Conservation (phyloP, 2,113 vertebrate species). For the Eulacestoma nigropectus region DNA sequence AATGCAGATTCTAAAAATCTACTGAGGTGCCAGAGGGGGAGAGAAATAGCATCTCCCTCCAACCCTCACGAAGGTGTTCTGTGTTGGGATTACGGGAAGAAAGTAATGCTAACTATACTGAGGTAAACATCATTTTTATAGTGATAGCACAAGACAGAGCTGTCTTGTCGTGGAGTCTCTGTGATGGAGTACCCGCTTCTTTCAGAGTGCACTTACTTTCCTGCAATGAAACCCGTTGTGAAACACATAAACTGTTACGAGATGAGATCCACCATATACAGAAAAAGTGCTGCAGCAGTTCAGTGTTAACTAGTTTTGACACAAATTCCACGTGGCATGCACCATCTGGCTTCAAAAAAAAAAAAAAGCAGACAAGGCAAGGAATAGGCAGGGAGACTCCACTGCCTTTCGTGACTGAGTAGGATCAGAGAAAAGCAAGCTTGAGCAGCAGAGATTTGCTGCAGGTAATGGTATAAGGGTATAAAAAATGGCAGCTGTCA, state of each 20-base stretch:
- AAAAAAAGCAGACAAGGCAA: neutral
- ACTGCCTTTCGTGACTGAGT: conserved; percentile 19
- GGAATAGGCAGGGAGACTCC: neutral
- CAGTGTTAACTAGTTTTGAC: conserved; percentile 50
- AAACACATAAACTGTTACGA: neutral
- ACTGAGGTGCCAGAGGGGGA: neutral
- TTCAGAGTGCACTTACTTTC: neutral
- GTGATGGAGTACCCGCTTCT: neutral
- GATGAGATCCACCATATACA: neutral
- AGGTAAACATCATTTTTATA: neutral
- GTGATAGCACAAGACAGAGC: neutral
- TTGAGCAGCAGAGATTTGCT: conserved; percentile 52
- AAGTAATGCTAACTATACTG: neutral
- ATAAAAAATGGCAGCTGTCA: conserved; percentile 58
- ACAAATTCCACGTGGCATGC: conserved; percentile 50
- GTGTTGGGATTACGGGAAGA: neutral
- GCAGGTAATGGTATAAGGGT: conserved; percentile 52
- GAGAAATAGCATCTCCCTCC: neutral
- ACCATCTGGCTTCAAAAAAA: conserved; percentile 54
- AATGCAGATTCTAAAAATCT: neutral
- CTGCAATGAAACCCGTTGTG: conserved; percentile 12
- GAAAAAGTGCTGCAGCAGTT: neutral
- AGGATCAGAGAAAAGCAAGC: conserved; percentile 52
- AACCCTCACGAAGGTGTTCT: neutral
- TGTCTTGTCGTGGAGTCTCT: neutral